Base-by-base conservation (phyloP, 2,113 vertebrate species). In the Apeltes quadracus region DNA sequence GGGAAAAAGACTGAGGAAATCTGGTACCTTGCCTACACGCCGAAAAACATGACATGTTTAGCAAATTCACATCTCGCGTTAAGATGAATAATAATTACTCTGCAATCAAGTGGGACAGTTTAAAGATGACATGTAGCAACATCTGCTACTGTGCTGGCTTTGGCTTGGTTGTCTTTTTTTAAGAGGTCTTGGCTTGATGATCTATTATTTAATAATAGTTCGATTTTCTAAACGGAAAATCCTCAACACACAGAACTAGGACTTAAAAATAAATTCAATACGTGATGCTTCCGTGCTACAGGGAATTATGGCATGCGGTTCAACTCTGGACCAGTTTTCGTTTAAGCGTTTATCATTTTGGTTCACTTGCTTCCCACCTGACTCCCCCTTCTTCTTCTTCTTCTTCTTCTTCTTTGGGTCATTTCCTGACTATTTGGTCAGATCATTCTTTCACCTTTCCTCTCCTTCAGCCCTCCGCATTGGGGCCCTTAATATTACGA, bases 1-100 rank as follows among this genome's bases (percentile, higher is more conserved):
- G 76, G 87, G 90, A 70, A 95, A 91, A 83, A 93, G 94, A 82
- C 94, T 94, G 66, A 95, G 96, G 85, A 99, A 94, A 94, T 95
- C 95, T 41, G 98, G 98, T 99, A 89, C 72, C 70, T 50, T n/a
- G 22, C 11, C 46, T 51, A 15, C 7, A 46, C 22, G 51, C 12
- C 61, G 59, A 14, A 4, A 55, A 67, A 75, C 69, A 75, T 71
- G 59, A 76, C 83, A 70, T 0, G 75, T 66, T 78, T 70, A 46
- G 53, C 16, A 4, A 25, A 25, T 62, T 25, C 59, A 69, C n/a
- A 44, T 61, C 72, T 79, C 46, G 64, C 75, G 48, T 64, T 16
- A 56, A 36, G 65, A 39, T 14, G 23, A 34, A 63, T 3, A 22
- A 22, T 27, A 1, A 34, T 23, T 29, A 46, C 51, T 13, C n/a